phyloP scores from a whole-genome alignment of 2,888 invertebrate species.

The Melanostoma mellinum region DNA sequence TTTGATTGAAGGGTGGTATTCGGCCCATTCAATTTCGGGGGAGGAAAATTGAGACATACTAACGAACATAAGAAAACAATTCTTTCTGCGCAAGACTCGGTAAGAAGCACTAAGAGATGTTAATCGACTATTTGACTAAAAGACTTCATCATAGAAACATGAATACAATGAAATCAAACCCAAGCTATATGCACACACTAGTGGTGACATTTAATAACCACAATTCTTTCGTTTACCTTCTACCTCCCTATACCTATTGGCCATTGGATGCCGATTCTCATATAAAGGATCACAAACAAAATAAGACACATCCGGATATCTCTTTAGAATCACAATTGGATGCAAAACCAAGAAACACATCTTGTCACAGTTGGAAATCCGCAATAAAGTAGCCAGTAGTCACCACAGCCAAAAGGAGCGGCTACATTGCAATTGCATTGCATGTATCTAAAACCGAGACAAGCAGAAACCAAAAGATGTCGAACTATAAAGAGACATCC shows the following conservation, averaged over 20 bases:
- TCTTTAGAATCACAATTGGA: constrained; percentile 44
- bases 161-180: neutral
- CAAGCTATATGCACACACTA: neutral
- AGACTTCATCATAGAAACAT: constrained; percentile 15
- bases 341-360: constrained; percentile 45
- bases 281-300: neutral
- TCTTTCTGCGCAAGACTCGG: neutral
- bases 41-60: neutral
- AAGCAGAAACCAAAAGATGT: constrained; percentile 34
- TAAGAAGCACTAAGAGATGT: constrained; percentile 10
- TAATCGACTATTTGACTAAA: constrained; percentile 18
- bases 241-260: neutral
- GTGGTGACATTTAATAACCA: neutral
- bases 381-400: constrained; percentile 69
- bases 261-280: neutral
- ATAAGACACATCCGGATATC: constrained; percentile 7
- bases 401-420: constrained; percentile 57
- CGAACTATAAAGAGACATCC: constrained; percentile 41
- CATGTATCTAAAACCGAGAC: constrained; percentile 50
- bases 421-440: constrained; percentile 12
- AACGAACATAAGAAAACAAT: neutral
- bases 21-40: neutral
- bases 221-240: constrained; percentile 1
- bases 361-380: constrained; percentile 70
- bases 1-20: too few relatives aligned